phyloP scores from a whole-genome alignment of 1,140 invertebrate species.

The Chironomus striatipennis region DNA sequence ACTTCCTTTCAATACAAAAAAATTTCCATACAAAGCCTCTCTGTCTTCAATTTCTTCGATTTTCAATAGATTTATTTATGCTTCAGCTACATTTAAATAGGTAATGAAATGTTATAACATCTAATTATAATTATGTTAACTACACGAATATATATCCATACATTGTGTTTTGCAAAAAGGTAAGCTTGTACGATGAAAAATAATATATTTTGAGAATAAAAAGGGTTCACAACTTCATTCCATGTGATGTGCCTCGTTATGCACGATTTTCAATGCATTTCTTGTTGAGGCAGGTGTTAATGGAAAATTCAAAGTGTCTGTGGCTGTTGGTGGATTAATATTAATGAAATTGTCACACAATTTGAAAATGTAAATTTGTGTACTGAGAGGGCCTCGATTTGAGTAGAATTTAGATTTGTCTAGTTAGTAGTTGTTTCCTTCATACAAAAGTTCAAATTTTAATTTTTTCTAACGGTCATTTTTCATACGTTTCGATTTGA shows the following conservation, averaged over 20 bases:
- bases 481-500: no score
- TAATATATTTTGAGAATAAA: background rate
- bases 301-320: no score
- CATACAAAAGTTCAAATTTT: no score
- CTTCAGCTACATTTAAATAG: background rate
- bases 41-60: background rate
- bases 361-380: no score
- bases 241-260: slow-evolving; percentile 4
- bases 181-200: no score
- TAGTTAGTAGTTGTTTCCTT: no score
- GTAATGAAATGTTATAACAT: slow-evolving; percentile 18
- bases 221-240: slow-evolving; percentile 12
- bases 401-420: no score
- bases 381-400: no score
- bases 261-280: background rate
- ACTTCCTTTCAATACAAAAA: background rate
- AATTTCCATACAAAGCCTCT: slow-evolving; percentile 8
- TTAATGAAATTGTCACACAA: no score
- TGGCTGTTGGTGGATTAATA: no score
- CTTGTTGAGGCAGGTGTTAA: no score
- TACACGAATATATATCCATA: background rate
- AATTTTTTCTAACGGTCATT: no score
- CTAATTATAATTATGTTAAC: slow-evolving; percentile 22
- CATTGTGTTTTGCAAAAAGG: background rate
- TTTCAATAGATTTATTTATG: background rate